Percentiles rank a stretch among this genome's conserved stretches.
Evolutionary conservation across 2,797 vertebrate species (phyloP).

Genomic region (Hybognathus amarus): DNA sequence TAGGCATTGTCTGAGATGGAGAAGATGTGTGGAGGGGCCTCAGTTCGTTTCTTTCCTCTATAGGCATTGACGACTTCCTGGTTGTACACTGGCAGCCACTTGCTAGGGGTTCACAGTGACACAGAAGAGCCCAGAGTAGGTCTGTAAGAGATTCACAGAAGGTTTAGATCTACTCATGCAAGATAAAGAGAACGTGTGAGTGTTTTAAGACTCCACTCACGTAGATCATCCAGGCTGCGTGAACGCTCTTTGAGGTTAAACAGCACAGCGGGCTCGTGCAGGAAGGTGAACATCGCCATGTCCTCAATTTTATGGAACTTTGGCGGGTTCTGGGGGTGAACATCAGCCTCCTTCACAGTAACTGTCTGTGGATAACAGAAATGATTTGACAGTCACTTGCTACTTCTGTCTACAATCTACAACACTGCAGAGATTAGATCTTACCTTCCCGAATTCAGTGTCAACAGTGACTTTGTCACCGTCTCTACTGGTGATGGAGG

Average conservation of each 20-base stretch:
- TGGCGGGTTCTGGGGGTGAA: constrained; percentile 30
- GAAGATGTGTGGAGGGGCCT: constrained; percentile 84
- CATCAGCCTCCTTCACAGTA: constrained; percentile 27
- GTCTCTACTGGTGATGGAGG: constrained; percentile 71
- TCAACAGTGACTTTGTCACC: constrained; percentile 80
- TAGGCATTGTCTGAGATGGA: constrained; percentile 82
- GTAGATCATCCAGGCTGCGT: constrained; percentile 87
- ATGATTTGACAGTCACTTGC: neutral
- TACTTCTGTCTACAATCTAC: neutral
- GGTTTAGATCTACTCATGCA: neutral
- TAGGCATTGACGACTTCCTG: constrained; percentile 85
- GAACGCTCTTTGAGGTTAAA: constrained; percentile 86
- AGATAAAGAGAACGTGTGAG: neutral
- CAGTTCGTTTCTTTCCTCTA: constrained; percentile 87
- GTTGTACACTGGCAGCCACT: constrained; percentile 87
- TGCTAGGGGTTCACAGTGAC: constrained; percentile 89
- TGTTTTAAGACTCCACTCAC: constrained; percentile 36
- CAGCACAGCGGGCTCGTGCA: constrained; percentile 73
- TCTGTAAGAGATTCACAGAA: constrained; percentile 68
- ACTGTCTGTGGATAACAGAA: constrained; percentile 34
- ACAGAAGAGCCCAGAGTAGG: constrained; percentile 89
- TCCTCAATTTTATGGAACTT: constrained; percentile 69
- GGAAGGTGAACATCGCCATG: constrained; percentile 71
- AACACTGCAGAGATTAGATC: neutral
- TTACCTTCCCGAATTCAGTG: constrained; percentile 77